Evolutionary conservation across 2,888 invertebrate genomes (phyloP).

Genomic region (Dioctria linearis): DNA sequence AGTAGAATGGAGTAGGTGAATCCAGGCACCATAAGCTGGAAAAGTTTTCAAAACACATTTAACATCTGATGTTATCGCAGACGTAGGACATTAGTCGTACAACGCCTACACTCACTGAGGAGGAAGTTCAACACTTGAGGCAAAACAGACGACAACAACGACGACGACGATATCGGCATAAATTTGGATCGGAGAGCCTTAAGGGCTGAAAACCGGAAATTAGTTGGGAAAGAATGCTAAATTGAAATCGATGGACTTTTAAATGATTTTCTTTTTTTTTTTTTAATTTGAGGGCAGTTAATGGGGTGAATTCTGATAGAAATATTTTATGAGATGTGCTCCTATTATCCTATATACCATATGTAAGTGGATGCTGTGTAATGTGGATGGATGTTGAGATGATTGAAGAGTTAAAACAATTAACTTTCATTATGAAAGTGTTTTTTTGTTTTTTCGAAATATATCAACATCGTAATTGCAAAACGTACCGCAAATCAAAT

Average conservation of each 20-base stretch:
- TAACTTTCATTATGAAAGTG: too few species aligned
- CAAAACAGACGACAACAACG: neutral
- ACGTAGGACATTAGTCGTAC: conserved; percentile 30
- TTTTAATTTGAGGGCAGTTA: too few species aligned
- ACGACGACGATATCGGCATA: neutral
- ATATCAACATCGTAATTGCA: too few species aligned
- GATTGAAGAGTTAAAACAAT: too few species aligned
- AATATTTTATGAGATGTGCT: too few species aligned
- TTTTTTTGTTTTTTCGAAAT: too few species aligned
- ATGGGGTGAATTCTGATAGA: too few species aligned
- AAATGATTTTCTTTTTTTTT: neutral
- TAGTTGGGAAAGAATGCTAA: conserved; percentile 4
- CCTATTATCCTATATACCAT: too few species aligned
- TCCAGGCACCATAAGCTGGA: conserved; percentile 27
- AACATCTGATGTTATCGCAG: conserved; percentile 41
- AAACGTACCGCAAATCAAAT: too few species aligned
- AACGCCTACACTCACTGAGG: neutral
- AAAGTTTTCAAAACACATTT: conserved; percentile 42
- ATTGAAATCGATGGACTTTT: conserved; percentile 28
- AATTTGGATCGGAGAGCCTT: neutral
- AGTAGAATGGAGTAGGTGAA: conserved; percentile 23
- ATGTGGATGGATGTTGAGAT: too few species aligned
- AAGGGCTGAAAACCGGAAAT: conserved; percentile 15
- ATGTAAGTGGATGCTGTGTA: too few species aligned
- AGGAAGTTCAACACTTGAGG: conserved; percentile 4